phyloP scores from a whole-genome alignment of 2,888 invertebrate species.

The Andricus curvator region DNA sequence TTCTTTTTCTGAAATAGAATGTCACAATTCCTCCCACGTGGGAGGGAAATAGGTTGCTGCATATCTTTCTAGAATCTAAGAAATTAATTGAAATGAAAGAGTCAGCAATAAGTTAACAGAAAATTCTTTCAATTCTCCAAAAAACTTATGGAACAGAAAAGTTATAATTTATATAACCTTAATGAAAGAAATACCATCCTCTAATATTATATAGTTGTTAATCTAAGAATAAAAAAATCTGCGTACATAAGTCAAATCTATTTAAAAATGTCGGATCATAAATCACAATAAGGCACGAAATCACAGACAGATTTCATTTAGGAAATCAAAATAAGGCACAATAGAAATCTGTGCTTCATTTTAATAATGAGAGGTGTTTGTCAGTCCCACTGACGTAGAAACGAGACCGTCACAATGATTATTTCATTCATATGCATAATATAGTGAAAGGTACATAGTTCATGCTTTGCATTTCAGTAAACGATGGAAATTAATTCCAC shows the following conservation, averaged over 20 bases:
- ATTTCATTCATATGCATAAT: neutral
- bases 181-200: neutral
- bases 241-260: neutral
- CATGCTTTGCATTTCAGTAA: conserved; percentile 35
- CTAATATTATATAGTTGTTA: neutral
- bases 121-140: neutral
- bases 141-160: neutral
- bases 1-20: conserved; percentile 20
- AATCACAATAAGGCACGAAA: neutral
- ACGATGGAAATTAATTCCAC: conserved; percentile 35
- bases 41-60: conserved; percentile 28
- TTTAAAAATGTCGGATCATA: neutral
- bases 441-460: conserved; percentile 38
- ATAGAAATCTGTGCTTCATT: conserved; percentile 16
- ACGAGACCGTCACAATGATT: conserved; percentile 13
- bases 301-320: neutral
- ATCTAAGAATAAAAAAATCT: neutral
- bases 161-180: neutral
- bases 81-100: conserved; percentile 14
- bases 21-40: conserved; percentile 37
- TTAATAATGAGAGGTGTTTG: conserved; percentile 18
- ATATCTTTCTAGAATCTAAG: conserved; percentile 9
- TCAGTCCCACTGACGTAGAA: neutral
- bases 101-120: neutral
- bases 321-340: neutral